Conservation (phyloP, 2,888 invertebrate genomes). For the Deilephila elpenor region DNA sequence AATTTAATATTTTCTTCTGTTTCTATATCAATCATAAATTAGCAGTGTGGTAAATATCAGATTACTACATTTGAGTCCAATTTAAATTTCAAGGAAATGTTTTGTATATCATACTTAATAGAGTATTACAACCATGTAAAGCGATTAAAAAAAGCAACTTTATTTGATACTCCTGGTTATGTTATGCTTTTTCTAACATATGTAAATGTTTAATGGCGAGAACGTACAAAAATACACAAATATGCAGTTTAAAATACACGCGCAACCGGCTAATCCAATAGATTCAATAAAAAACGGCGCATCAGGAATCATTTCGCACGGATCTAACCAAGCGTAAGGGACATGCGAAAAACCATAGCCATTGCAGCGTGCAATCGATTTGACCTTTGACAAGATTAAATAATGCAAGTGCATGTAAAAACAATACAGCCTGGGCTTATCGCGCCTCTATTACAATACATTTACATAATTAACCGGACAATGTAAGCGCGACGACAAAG, state of each 20-base stretch:
- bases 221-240: neutral
- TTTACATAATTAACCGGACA: constrained; percentile 53
- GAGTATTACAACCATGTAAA: too few species aligned
- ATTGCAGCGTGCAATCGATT: constrained; percentile 33
- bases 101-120: too few species aligned
- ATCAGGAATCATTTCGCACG: constrained; percentile 21
- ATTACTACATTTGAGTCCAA: too few species aligned
- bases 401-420: constrained; percentile 38
- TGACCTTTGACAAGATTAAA: constrained; percentile 52
- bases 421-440: constrained; percentile 43
- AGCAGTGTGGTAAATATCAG: neutral
- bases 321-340: constrained; percentile 22
- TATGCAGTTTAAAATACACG: neutral
- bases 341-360: constrained; percentile 10
- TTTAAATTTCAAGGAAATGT: too few species aligned
- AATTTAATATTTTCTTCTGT: neutral
- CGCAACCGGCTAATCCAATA: constrained; percentile 10
- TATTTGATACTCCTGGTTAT: too few species aligned
- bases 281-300: neutral
- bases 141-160: too few species aligned
- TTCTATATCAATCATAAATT: neutral
- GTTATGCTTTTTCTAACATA: too few species aligned
- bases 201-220: too few species aligned
- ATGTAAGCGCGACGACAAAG: constrained; percentile 48
- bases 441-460: constrained; percentile 49